phyloP scores from a whole-genome alignment of 2,888 invertebrate species.

The Agapostemon virescens region DNA sequence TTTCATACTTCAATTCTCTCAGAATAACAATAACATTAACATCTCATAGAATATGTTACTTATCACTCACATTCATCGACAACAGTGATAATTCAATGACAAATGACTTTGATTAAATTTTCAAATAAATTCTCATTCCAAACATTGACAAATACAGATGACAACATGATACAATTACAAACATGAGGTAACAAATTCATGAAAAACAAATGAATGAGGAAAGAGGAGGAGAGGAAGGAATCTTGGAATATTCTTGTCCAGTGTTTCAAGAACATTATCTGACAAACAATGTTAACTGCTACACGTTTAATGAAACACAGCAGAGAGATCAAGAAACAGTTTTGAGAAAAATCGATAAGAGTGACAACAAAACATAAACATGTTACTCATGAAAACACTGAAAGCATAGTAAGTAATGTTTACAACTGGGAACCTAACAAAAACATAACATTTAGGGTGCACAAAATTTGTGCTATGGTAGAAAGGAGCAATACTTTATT shows the following conservation, averaged over 20 bases:
- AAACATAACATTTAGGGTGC: not conserved
- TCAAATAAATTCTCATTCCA: not conserved
- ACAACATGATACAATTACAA: conserved; percentile 31
- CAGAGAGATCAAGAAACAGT: not conserved
- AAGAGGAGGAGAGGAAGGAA: not conserved
- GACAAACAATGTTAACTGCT: not conserved
- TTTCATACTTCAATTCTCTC: not conserved
- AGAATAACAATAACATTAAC: conserved; percentile 18
- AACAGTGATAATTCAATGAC: not conserved
- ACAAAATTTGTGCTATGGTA: not conserved
- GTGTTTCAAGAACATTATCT: not conserved
- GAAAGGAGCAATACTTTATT: not conserved
- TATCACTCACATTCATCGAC: not conserved
- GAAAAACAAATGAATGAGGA: not conserved
- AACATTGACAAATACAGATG: conserved; percentile 2
- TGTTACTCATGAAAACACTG: not conserved
- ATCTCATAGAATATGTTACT: not conserved
- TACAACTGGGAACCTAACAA: not conserved
- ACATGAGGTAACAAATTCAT: conserved; percentile 23
- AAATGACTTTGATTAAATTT: not conserved
- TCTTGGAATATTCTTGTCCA: not conserved
- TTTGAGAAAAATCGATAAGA: not conserved
- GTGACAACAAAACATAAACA: not conserved
- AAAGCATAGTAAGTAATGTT: not conserved
- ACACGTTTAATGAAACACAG: not conserved